Base-by-base conservation (phyloP, 2,797 vertebrate species). In the Nothura maculosa region DNA sequence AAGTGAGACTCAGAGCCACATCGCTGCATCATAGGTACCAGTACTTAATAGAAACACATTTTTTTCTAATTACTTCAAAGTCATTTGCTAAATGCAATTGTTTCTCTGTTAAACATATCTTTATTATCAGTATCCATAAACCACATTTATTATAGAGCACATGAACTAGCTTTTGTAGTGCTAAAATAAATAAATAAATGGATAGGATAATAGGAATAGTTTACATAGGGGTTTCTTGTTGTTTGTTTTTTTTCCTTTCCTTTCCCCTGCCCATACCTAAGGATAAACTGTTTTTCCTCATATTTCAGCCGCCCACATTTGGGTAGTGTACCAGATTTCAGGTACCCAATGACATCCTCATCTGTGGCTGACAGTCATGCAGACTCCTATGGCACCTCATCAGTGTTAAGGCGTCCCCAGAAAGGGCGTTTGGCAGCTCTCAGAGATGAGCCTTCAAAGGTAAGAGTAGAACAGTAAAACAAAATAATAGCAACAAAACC, bases 401-500 rank as follows among this genome's bases (percentile, higher is more conserved):
- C 99, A 1, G 99, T 99, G 90, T 97, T 99, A 77, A 97, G 99
- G 36, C 98, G 99, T 40, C 98, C 99, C 43, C 99, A 99, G 95
- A 99, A 99, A 87, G 99, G 99, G 25, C 98, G 99, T 0, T 97
- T 98, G 85, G 98, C 98, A 5, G 99, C 99, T 9, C 98, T 99
- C 19, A 97, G 98, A 36, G 99, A 99, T 6, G 99, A 99, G 78
- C 99, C 99, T 3, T 99, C 99, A 50, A 99, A 99, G 98, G 99
- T 99, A 47, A 96, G 10, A 38, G 38, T 57, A 28, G 68, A 95
- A 89, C 36, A 34, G 52, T 78, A 38, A 58, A 32, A 63, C 9
- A 13, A 62, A 55, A 28, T 0, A 12, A 64, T 52, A 24, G 30
- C 7, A 77, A 10, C 14, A 42, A 15, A 28, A 64, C 30, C 32